These are phyloP conservation scores for Sphyrna mokarran DNA, from an alignment of 2,113 vertebrate genomes.

Conservation along the genomic window DNA sequence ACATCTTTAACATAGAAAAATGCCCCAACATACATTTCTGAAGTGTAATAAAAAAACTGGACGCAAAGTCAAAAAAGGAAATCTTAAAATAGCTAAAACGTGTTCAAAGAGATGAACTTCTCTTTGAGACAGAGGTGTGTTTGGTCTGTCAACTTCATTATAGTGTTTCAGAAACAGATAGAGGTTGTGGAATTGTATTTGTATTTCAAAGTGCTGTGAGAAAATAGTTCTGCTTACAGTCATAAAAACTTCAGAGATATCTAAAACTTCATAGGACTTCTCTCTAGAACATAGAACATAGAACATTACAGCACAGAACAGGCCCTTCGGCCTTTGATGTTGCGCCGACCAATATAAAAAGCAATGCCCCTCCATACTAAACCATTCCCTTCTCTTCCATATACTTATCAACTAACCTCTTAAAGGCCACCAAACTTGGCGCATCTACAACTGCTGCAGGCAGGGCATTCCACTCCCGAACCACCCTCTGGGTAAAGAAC, in stretches of 20 bases:
- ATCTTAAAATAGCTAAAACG: neutral
- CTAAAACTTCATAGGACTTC: neutral
- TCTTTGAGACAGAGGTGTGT: neutral
- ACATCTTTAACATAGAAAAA: neutral
- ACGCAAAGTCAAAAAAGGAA: neutral
- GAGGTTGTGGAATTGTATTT: neutral
- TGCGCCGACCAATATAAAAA: too few species aligned
- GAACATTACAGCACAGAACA: too few species aligned
- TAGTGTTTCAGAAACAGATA: neutral
- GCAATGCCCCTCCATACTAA: too few species aligned
- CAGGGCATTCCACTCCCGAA: too few species aligned
- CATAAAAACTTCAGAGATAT: neutral
- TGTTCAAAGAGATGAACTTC: neutral
- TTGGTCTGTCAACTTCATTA: neutral
- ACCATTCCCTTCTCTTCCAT: too few species aligned
- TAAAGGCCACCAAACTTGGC: too few species aligned
- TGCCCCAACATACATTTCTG: neutral
- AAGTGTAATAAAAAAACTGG: neutral
- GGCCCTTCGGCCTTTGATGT: too few species aligned
- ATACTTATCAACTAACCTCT: too few species aligned
- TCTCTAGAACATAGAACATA: too few species aligned
- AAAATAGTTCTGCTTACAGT: neutral
- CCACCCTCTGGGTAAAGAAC: too few species aligned
- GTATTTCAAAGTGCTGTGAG: neutral
- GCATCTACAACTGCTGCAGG: too few species aligned